These are phyloP conservation scores for Nemopilema nomurai DNA, from an alignment of 30 jellyfish, hydroid and myxozoan species.

Conservation along the genomic window DNA sequence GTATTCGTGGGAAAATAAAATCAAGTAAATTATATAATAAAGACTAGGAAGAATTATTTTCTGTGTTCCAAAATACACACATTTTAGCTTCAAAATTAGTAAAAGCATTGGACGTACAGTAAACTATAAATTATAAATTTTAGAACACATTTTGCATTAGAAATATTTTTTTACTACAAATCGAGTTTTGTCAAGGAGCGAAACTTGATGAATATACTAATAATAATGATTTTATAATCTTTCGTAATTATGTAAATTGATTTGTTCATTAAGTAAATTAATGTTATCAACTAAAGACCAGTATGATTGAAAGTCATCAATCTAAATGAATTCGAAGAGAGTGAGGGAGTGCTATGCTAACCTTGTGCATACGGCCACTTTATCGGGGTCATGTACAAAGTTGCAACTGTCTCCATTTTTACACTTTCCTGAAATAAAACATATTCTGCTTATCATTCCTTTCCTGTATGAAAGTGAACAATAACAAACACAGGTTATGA, in stretches of 20 bases:
- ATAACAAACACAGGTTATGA: background rate
- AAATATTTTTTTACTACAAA: no score
- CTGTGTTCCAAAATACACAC: background rate
- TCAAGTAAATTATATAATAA: background rate
- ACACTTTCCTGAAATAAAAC: constrained; percentile 75
- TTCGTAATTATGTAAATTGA: background rate
- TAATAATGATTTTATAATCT: background rate
- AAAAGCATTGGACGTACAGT: no score
- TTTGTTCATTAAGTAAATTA: no score
- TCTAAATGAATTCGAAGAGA: background rate
- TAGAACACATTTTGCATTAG: no score
- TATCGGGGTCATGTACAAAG: constrained; percentile 86
- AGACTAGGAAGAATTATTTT: background rate
- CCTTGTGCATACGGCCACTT: constrained; percentile 95
- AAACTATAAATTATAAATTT: no score
- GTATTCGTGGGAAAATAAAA: background rate
- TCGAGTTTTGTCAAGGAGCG: no score
- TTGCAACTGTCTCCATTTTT: constrained; percentile 76
- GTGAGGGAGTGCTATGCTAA: background rate
- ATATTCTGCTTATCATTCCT: background rate
- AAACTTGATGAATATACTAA: no score
- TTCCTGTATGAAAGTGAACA: background rate
- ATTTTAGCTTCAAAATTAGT: background rate
- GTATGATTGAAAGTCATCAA: no score
- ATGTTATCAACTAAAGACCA: background rate